Percentiles rank a stretch among this genome's conserved stretches.
phyloP scores from a whole-genome alignment of 2,113 vertebrate genomes.

The Rhizomys pruinosus region DNA sequence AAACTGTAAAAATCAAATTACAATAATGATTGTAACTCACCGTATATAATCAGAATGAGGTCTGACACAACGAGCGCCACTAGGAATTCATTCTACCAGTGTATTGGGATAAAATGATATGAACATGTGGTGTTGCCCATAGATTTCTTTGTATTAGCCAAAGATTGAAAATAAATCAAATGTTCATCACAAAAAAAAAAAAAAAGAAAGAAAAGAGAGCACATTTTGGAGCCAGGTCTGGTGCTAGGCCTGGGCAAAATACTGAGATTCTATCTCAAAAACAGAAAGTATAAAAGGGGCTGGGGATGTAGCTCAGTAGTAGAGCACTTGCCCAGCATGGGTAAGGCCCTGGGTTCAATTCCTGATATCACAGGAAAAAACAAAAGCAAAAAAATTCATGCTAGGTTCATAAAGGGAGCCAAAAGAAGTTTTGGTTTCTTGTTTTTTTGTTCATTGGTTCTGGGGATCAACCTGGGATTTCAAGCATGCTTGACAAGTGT shows the following conservation, averaged over 20 bases:
- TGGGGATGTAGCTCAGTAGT: neutral
- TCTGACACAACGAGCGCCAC: neutral
- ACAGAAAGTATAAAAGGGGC: neutral
- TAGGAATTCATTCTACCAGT: neutral
- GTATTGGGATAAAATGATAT: neutral
- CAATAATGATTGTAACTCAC: neutral
- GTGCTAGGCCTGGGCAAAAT: neutral
- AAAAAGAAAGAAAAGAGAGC: no score
- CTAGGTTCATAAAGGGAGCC: neutral
- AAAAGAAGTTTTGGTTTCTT: neutral
- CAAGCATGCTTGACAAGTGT: neutral
- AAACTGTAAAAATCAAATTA: slow-evolving; percentile 8
- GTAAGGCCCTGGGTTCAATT: neutral
- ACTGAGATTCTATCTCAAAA: neutral
- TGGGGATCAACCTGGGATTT: neutral
- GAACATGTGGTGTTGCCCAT: neutral
- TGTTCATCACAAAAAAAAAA: neutral
- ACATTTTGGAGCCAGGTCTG: neutral
- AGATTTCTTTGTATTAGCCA: neutral
- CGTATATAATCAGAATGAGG: neutral
- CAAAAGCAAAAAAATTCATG: neutral
- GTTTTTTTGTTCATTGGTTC: neutral
- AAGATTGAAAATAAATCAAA: neutral
- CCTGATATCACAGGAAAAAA: no score
- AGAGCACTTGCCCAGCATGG: neutral